Base-by-base conservation (phyloP, 2,888 invertebrate species). In the Amphipyra tragopoginis region DNA sequence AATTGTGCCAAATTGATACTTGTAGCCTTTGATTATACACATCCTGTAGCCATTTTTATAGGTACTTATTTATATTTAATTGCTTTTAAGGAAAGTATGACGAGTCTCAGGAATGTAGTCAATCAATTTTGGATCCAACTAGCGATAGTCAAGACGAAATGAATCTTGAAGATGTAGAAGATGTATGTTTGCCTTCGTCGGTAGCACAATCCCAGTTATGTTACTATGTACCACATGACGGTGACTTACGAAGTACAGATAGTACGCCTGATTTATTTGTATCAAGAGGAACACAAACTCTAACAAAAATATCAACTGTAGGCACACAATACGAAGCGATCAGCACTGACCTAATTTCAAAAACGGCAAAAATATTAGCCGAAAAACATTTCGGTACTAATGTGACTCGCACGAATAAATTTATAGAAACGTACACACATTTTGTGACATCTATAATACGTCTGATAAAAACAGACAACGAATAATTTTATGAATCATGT, bases 281-380 rank as follows among this genome's bases (percentile, higher is more conserved):
- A 56, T 56, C 56, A 56, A 56, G 56, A 56, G 56, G 56, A 56
- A 56, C 56, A 56, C 56, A 56, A 59, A 59, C 58, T 59, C 44
- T 59, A 52, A 59, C 53, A 59, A 59, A 59, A 59, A 59, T 59
- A 59, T 59, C 52, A 59, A 59, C 52, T 59, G 58, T 59, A 59
- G 58, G 52, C 52, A 59, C 58, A 59, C 58, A 59, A 59, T 59
- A 59, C 52, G 45, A 59, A 59, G 53, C 52, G 21, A 59, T 59
- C 58, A 59, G 58, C 58, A 59, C 51, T 58, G 51, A 52, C 52
- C 57, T 43, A 52, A 58, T 58, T 51, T 58, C 58, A 58, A 58
- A 58, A 58, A 52, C 58, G 58, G 58, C 58, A 58, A 58, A 56
- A 49, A 56, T 56, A 56, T 56, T 56, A 49, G 56, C 50, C 50